Percentiles rank a stretch among this genome's conserved stretches.
These are phyloP conservation scores for Dermochelys coriacea DNA, from an alignment of 2,797 vertebrate genomes.

Conservation along the genomic window DNA sequence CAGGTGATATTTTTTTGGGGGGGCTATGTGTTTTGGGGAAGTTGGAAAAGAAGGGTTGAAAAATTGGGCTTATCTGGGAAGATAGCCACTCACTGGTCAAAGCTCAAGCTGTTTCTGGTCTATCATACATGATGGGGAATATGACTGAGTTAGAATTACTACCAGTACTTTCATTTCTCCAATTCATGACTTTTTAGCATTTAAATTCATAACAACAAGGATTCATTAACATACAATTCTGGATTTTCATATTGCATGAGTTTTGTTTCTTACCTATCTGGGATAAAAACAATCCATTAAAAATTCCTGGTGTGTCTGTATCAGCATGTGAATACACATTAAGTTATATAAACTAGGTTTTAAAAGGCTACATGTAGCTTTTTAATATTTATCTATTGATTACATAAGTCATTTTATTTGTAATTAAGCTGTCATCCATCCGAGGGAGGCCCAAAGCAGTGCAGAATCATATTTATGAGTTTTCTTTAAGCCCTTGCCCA, in stretches of 20 bases:
- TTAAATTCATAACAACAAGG: not conserved
- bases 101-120: too few species aligned
- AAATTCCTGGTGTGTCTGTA: not conserved
- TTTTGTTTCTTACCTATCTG: not conserved
- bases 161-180: not conserved
- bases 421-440: constrained; percentile 54
- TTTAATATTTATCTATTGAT: constrained; percentile 54
- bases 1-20: not conserved
- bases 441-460: constrained; percentile 13
- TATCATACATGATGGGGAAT: not conserved
- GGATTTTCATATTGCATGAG: not conserved
- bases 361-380: constrained; percentile 17
- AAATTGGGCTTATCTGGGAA: not conserved
- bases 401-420: constrained; percentile 32
- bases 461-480: constrained; percentile 10
- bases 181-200: not conserved
- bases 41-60: not conserved
- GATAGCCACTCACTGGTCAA: not conserved
- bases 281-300: not conserved
- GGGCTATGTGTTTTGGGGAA: not conserved
- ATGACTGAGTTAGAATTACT: not conserved
- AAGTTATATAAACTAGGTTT: constrained; percentile 33
- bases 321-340: not conserved
- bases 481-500: constrained; percentile 17
- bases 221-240: not conserved